Evolutionary conservation across 2,113 vertebrate genomes (phyloP), one percentile per base, ranked within the genome.

Genomic region (Ceyx margarethae): DNA sequence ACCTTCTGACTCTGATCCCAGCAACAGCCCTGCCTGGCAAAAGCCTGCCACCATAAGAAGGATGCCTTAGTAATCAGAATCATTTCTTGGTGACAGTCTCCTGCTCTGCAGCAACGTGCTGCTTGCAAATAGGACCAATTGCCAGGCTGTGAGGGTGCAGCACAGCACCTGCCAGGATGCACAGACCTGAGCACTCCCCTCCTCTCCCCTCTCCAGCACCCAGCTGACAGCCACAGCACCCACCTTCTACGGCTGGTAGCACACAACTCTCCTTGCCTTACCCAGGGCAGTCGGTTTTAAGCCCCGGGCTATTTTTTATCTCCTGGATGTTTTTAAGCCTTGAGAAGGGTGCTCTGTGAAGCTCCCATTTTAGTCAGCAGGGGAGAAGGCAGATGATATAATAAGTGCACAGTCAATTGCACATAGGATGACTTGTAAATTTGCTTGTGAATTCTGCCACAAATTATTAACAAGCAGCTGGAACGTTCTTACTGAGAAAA

Each of bases 391-490:
- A 87, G 81, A 60, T 2, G 2, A 19, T 48, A 29, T 50, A 94
- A 81, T 51, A 82, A 89, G 42, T 18, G 43, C 67, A 51, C 43
- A 66, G 89, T 5, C 3, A 0, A 85, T 3, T 60, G 67, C 67
- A 58, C 67, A 79, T 61, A 77, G 6, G 51, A 74, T 60, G 75
- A 81, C 91, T 91, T 89, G 81, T 73, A 93, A 89, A 85, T 78
- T 91, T 53, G 31, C 37, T 91, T 67, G 81, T 74, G 85, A 85
- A 91, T 85, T 89, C 87, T 71, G 43, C 56, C 60, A 91, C 71
- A 71, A 92, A 82, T 83, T 80, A 87, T 93, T 93, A 95, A 90
- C 81, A 92, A 94, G 67, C 42, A 90, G 58, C 78, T 93, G 81
- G 64, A 80, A 37, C 40, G 84, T 66, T 91, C 42, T 35, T 65